Conservation (phyloP, 2,888 invertebrate genomes). For the Hirudinaria manillensis region DNA sequence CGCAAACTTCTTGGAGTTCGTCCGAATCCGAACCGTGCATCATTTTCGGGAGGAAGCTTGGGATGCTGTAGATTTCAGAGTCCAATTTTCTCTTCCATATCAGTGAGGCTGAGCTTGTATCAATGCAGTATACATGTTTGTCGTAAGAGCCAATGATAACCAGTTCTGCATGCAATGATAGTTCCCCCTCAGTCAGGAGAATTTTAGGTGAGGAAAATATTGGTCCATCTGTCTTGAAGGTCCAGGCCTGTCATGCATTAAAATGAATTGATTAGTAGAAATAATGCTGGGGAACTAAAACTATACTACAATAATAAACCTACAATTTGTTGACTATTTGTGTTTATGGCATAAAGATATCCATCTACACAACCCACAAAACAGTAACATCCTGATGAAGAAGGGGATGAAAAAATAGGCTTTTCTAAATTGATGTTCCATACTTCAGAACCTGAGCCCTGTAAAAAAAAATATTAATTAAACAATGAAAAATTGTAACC, state of each 20-base stretch:
- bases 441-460: slow-evolving; percentile 56
- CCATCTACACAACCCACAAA: slow-evolving; percentile 51
- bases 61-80: slow-evolving; percentile 66
- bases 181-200: slow-evolving; percentile 11
- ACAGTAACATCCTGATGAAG: slow-evolving; percentile 41
- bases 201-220: slow-evolving; percentile 66
- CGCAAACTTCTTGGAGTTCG: neutral
- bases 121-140: slow-evolving; percentile 47
- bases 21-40: neutral
- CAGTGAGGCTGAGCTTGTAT: slow-evolving; percentile 45
- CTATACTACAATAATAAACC: neutral
- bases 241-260: slow-evolving; percentile 61
- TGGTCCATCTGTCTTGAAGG: slow-evolving; percentile 61
- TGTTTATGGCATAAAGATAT: slow-evolving; percentile 43
- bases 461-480: slow-evolving; percentile 37
- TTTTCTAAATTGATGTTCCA: slow-evolving; percentile 63
- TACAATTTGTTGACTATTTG: slow-evolving; percentile 41
- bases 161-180: slow-evolving; percentile 7
- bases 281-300: neutral
- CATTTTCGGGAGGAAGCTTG: slow-evolving; percentile 49
- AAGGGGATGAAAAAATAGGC: slow-evolving; percentile 66
- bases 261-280: neutral
- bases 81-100: slow-evolving; percentile 61
- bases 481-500: too few relatives aligned
- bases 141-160: slow-evolving; percentile 52